Evolutionary conservation across 2,113 vertebrate species (phyloP).

Genomic region (Pelobates fuscus): DNA sequence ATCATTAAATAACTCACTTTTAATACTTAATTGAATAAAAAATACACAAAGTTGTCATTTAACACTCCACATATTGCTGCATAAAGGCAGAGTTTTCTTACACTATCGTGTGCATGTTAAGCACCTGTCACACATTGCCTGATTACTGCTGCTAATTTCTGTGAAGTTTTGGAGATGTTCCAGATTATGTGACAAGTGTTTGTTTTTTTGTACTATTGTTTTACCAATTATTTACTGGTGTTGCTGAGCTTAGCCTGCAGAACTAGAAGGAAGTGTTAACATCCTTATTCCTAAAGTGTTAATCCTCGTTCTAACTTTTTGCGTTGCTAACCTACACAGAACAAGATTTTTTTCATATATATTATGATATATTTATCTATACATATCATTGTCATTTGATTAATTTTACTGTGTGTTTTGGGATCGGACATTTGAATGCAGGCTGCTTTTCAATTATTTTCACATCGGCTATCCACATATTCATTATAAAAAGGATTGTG

Average conservation of each 20-base stretch:
- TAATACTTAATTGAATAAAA: background rate
- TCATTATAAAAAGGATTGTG: no score
- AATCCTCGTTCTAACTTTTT: background rate
- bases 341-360: no score
- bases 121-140: conserved; percentile 9
- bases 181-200: conserved; percentile 27
- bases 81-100: background rate
- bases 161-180: conserved; percentile 15
- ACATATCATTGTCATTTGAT: no score
- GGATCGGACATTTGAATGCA: no score
- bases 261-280: conserved; percentile 14
- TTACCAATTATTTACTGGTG: conserved; percentile 37
- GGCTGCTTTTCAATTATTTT: no score
- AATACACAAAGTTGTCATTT: background rate
- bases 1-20: background rate
- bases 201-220: conserved; percentile 14
- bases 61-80: background rate
- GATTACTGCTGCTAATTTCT: conserved; percentile 5
- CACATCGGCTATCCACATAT: no score
- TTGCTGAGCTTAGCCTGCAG: conserved; percentile 22
- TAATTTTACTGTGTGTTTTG: no score
- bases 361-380: no score
- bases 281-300: conserved; percentile 25
- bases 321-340: background rate
- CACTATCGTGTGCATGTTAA: background rate